Evolutionary conservation across 2,797 vertebrate genomes (phyloP), one percentile per base, ranked within the genome.

Genomic region (Sebastes jordani): DNA sequence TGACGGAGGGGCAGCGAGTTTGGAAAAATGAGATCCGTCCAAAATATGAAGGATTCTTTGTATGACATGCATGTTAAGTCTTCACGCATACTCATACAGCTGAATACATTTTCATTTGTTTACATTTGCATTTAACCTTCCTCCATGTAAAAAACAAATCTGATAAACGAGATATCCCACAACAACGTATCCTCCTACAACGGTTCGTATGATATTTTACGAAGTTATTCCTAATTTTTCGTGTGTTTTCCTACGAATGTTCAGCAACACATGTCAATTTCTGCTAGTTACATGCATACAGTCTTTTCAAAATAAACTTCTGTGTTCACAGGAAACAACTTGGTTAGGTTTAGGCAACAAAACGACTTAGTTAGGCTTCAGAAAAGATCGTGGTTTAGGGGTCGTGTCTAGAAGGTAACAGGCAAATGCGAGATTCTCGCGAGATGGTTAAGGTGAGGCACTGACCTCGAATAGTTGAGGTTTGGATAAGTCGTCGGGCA

Each of bases 1-100:
- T 92, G 92, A 94, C 84, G 89, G 90, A 90, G 92, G 46, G 91
- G 85, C 86, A 89, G 89, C 46, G 86, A 74, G 85, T 86, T 90
- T 90, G 91, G 91, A 92, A 83, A 94, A 94, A 95, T 94, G 94
- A 91, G 91, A 93, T 85, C 86, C 88, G 74, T 87, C 86, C 83
- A 72, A 91, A 92, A 89, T 85, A 77, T 90, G 85, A 92, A 81
- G 88, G 86, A 88, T 92, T 88, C 88, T 55, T 52, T 54, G 65
- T 86, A 86, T 77, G 90, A 85, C 86, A 80, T 86, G 89, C 90
- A 86, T 89, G 86, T 93, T 91, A 91, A 92, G 81, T 87, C 27
- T 64, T 62, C 29, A 63, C 67, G 65, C 71, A n/a, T 73, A 68
- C 66, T 80, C 60, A 7, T 61, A 67, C 69, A 62, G 74, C 46